These are phyloP conservation scores for Aphelinus certus DNA, from an alignment of 1,140 invertebrate species.

Conservation along the genomic window DNA sequence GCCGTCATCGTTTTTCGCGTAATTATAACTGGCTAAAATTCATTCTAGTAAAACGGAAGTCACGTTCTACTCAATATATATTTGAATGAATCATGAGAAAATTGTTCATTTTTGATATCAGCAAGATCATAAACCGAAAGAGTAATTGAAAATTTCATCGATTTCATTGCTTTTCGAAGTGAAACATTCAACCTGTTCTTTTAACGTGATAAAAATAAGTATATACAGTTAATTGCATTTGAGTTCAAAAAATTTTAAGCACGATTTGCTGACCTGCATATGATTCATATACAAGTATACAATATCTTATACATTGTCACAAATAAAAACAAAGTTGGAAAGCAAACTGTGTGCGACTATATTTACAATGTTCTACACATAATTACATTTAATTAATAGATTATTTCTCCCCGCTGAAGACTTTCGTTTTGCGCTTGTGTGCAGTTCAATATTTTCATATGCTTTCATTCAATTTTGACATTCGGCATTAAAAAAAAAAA, in stretches of 20 bases:
- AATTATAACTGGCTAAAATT: constrained; percentile 20
- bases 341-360: constrained; percentile 14
- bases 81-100: constrained; percentile 25
- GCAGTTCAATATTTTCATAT: background rate
- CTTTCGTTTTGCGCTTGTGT: background rate
- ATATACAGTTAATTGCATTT: constrained; percentile 11
- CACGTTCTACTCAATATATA: constrained; percentile 21
- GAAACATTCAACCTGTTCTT: no score
- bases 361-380: constrained; percentile 34
- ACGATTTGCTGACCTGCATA: background rate
- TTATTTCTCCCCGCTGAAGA: constrained; percentile 12
- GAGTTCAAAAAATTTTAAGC: constrained; percentile 8
- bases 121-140: no score
- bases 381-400: constrained; percentile 25
- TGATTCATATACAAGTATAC: constrained; percentile 17
- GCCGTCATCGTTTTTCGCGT: background rate
- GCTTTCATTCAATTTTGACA: background rate
- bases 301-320: background rate
- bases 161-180: no score
- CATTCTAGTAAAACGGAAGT: constrained; percentile 19
- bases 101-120: background rate
- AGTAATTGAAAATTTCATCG: no score
- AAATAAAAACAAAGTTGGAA: constrained; percentile 8
- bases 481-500: constrained; percentile 6
- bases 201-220: background rate